A percentile compares a stretch with the other conserved stretches of the same genome.
These are phyloP conservation scores for Leucoma salicis DNA, from an alignment of 2,888 invertebrate species.

Conservation along the genomic window DNA sequence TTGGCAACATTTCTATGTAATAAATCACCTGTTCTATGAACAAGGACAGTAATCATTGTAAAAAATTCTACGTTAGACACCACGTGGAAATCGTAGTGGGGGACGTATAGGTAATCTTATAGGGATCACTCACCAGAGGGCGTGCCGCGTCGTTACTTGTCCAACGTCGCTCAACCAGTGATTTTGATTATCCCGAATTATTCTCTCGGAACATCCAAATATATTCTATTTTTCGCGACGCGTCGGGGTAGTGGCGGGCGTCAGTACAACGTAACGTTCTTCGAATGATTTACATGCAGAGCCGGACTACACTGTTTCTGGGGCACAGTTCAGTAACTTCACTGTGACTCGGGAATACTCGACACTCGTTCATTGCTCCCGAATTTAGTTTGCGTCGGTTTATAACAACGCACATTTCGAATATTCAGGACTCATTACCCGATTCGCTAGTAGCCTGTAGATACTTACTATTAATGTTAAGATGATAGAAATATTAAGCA, in stretches of 20 bases:
- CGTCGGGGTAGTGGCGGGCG: conserved; percentile 57
- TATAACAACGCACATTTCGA: conserved; percentile 8
- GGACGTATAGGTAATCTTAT: conserved; percentile 20
- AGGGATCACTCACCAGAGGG: conserved; percentile 69
- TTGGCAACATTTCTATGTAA: conserved; percentile 52
- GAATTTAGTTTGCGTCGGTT: conserved; percentile 19
- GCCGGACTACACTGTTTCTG: conserved; percentile 64
- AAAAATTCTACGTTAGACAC: conserved; percentile 33
- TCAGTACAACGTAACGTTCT: conserved; percentile 58
- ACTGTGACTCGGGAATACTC: conserved; percentile 29
- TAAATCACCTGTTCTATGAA: conserved; percentile 57
- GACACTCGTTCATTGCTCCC: conserved; percentile 61
- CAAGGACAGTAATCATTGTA: conserved; percentile 39
- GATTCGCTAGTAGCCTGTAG: conserved; percentile 16
- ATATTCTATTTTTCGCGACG: conserved; percentile 75
- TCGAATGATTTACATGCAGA: conserved; percentile 65
- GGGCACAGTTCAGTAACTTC: conserved; percentile 41
- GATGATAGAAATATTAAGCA: no score
- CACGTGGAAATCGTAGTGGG: conserved; percentile 43
- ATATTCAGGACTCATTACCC: conserved; percentile 13
- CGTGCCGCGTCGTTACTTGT: conserved; percentile 54
- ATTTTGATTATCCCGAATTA: conserved; percentile 68
- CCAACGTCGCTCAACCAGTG: conserved; percentile 58
- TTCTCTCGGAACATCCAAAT: conserved; percentile 68
- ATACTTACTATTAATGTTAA: no score